Evolutionary conservation across 2,113 vertebrate species (phyloP), one percentile per base, ranked within the genome.

Genomic region (Crotalus viridis): DNA sequence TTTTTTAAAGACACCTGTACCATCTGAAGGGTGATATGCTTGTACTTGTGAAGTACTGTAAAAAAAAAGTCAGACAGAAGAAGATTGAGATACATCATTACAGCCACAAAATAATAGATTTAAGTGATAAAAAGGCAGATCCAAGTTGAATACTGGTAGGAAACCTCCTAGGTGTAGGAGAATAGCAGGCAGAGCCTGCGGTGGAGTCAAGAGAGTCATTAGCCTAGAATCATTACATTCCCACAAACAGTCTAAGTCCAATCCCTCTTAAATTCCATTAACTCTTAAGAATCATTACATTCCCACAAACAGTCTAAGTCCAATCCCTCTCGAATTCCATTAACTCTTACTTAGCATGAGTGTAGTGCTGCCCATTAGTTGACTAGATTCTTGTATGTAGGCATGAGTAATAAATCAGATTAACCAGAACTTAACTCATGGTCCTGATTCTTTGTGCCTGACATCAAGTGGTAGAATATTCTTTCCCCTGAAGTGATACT

Each of bases 1-100:
- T 91, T 95, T 96, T 54, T 93, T 8, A 81, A 94, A 94, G 91
- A 90, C 57, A 0, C 57, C 91, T 69, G 54, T 69, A 33, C 93
- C 43, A 51, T 10, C 56, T 95, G 6, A 81, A 81, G 69, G 5
- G 33, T 1, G 6, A 39, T 39, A 81, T 39, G 33, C 69, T 19
- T 81, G 33, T 39, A 43, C 33, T 21, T 21, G 33, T 21, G 33
- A 22, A 81, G 74, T 21, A 21, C 3, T 43, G 33, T 33, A 43
- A 39, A 3, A 81, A 3, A 81, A 3, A 81, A 81, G 17, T 21
- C 33, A 81, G 33, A 43, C 33, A 81, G 74, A 39, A 39, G 33
- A 39, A 21, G 33, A 9, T 19, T 21, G 19, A 10, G 74, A 43
- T 43, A 8, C 19, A 81, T 43, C 33, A 43, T 43, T 43, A 81